Evolutionary conservation across 2,888 invertebrate genomes (phyloP), one percentile per base, ranked within the genome.

Genomic region (Odontocolon sp.): DNA sequence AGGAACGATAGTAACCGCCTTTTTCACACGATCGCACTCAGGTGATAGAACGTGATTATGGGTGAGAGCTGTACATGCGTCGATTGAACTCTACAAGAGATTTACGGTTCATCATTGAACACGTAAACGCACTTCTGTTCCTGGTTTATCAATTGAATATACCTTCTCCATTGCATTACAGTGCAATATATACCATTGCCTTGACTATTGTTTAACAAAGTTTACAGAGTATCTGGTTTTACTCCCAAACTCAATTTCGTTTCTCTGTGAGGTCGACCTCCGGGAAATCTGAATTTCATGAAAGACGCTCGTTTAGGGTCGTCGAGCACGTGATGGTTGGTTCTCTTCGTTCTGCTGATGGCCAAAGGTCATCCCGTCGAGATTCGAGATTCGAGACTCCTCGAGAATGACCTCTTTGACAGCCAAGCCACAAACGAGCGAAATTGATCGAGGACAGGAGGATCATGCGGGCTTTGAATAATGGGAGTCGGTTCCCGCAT

Each of bases 361-460:
- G 31, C 45, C n/a, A 31, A 21, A 56, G 52, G 57, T 56, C 68
- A 57, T 63, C 56, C 47, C 47, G 33, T 68, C n/a, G 45, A 69
- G 59, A 77, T 56, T 56, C 47, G 28, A 28, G 59, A 57, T 42
- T 52, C 75, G 23, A 61, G 36, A 71, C 52, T 59, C 68, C 26
- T 57, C 47, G 50, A 36, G 57, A 64, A 50, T 57, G 64, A 38
- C 52, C 68, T 50, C 68, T 64, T 72, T 64, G 72, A 69, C 52
- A 38, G 36, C 14, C 68, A 69, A 45, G 52, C 52, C 68, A 64
- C 68, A 63, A 57, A 64, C 59, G 63, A 57, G 56, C 18, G 14
- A 64, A 63, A 77, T 77, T 77, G 52, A 77, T 77, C 64, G 52
- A 57, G 36, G 28, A 61, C 68, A 67, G 23, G 36, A 72, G 45